A percentile compares a stretch with the other conserved stretches of the same genome.
Evolutionary conservation across 2,113 vertebrate species (phyloP).

Genomic region (Oceanites oceanicus): DNA sequence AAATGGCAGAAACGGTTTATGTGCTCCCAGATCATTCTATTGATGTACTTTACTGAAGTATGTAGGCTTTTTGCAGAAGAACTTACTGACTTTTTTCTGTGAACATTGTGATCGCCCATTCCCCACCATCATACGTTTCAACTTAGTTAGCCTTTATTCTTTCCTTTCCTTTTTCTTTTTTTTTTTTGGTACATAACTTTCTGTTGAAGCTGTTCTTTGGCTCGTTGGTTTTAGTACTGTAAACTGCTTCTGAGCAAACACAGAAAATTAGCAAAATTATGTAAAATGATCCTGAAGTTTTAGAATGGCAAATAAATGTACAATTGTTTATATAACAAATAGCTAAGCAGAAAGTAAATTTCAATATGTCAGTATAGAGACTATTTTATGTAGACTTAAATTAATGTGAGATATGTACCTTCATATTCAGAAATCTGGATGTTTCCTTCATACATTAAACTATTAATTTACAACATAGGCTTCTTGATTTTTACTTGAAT

Average conservation of each 20-base stretch:
- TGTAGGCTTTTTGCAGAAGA: constrained; percentile 87
- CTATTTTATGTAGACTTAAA: constrained; percentile 87
- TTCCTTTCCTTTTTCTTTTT: constrained; percentile 54
- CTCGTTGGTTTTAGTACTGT: constrained; percentile 89
- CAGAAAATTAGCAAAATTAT: constrained; percentile 86
- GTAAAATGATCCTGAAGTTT: constrained; percentile 87
- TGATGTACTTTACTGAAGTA: constrained; percentile 86
- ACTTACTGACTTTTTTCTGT: constrained; percentile 87
- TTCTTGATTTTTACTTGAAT: background rate
- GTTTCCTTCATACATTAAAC: constrained; percentile 89
- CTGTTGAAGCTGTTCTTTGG: constrained; percentile 85
- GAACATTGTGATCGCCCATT: constrained; percentile 83
- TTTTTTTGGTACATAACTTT: constrained; percentile 75
- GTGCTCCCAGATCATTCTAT: constrained; percentile 84
- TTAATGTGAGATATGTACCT: constrained; percentile 89
- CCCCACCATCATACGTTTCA: constrained; percentile 78
- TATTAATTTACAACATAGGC: constrained; percentile 74
- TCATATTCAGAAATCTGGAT: constrained; percentile 88
- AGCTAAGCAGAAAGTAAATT: constrained; percentile 86
- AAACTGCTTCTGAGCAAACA: constrained; percentile 88
- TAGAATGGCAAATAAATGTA: constrained; percentile 90
- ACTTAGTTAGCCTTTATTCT: constrained; percentile 81
- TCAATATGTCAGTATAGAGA: constrained; percentile 87
- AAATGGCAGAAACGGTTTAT: constrained; percentile 75
- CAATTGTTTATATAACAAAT: constrained; percentile 89